phyloP scores from a whole-genome alignment of 2,888 invertebrate genomes.

The Bombylius discolor region DNA sequence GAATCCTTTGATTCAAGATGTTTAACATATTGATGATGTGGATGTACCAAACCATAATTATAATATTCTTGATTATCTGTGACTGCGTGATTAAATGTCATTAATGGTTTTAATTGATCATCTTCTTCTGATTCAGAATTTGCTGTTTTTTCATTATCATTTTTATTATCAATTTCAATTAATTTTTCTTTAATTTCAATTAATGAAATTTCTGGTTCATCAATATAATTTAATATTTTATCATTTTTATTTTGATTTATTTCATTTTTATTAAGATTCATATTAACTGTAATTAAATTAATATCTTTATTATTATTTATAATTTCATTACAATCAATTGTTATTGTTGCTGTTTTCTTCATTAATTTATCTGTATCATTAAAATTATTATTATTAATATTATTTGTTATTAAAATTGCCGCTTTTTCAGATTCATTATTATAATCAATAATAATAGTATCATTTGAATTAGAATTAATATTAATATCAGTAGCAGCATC shows the following conservation, averaged over 20 bases:
- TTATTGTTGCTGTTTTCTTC: no score
- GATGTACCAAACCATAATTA: slow-evolving; percentile 6
- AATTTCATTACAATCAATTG: not conserved
- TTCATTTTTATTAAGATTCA: not conserved
- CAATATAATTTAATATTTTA: slow-evolving; percentile 9
- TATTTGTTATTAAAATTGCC: not conserved
- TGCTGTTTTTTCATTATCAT: slow-evolving; percentile 21
- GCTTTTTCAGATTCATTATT: no score
- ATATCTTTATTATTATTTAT: not conserved
- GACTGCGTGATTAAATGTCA: slow-evolving; percentile 32
- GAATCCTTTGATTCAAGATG: slow-evolving; percentile 38
- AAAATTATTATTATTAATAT: not conserved
- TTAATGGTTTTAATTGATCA: slow-evolving; percentile 34
- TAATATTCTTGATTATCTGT: slow-evolving; percentile 23
- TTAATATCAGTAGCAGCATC: no score
- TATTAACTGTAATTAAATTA: not conserved
- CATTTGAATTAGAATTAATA: not conserved
- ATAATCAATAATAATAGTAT: not conserved
- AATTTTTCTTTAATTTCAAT: slow-evolving; percentile 21
- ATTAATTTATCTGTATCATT: not conserved
- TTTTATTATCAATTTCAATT: slow-evolving; percentile 21
- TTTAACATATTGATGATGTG: slow-evolving; percentile 22
- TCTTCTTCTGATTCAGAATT: slow-evolving; percentile 32
- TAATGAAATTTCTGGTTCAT: slow-evolving; percentile 16
- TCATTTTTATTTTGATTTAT: not conserved